Percentiles rank a stretch among this genome's conserved stretches.
Evolutionary conservation across 1,140 invertebrate genomes (phyloP).

Genomic region (Pogonomyrmex barbatus): DNA sequence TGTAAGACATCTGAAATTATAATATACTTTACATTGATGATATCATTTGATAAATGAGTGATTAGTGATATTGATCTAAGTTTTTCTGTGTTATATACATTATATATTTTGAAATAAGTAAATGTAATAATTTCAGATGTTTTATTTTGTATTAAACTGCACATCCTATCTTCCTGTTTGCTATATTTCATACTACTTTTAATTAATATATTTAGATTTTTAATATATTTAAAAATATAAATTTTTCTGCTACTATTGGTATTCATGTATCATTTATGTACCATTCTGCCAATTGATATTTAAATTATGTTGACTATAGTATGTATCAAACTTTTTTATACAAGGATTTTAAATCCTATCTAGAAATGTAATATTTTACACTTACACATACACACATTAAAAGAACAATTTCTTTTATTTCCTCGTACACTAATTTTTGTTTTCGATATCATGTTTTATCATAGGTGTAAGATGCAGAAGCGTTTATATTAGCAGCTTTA

Average conservation of each 20-base stretch:
- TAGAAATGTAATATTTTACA: slow-evolving; percentile 35
- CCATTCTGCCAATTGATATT: not conserved
- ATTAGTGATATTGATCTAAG: not conserved
- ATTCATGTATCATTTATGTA: not conserved
- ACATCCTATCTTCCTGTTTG: slow-evolving; percentile 54
- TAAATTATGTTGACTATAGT: slow-evolving; percentile 12
- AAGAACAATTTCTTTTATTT: slow-evolving; percentile 1
- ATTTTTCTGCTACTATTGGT: not conserved
- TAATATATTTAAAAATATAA: slow-evolving; percentile 3
- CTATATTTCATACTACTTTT: slow-evolving; percentile 38
- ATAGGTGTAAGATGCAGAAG: not conserved
- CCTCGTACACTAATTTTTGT: slow-evolving; percentile 2
- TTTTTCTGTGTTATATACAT: slow-evolving; percentile 9
- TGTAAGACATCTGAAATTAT: slow-evolving; percentile 13
- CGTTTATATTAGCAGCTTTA: slow-evolving; percentile 4
- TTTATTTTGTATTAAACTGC: slow-evolving; percentile 44
- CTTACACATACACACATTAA: not conserved
- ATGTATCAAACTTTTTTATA: slow-evolving; percentile 16
- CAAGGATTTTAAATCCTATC: not conserved
- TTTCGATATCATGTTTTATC: not conserved
- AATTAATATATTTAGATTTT: slow-evolving; percentile 22
- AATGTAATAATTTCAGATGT: slow-evolving; percentile 26
- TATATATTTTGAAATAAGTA: not conserved
- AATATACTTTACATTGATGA: not conserved
- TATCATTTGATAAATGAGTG: not conserved